Evolutionary conservation across 1,140 invertebrate species (phyloP), one percentile per base, ranked within the genome.

Genomic region (Drosophila nasuta): DNA sequence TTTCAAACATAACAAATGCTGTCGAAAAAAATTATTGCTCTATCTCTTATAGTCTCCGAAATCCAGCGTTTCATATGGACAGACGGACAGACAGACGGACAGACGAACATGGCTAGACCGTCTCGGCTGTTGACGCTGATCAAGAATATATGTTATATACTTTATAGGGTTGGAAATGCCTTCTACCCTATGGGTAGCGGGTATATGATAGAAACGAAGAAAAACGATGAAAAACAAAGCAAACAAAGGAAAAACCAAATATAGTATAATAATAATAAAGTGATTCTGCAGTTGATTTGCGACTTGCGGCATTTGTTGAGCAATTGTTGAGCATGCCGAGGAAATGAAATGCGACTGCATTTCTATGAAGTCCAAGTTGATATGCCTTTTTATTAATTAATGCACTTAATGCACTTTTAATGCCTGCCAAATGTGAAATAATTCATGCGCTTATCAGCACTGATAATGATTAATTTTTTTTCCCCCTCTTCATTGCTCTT

Each of bases 391-490:
- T 77, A 81, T 79, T 82, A 88, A 82, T 87, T 88, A 82, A 82
- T 80, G 83, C 77, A 66, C 64, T 82, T 82, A 87, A 87, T 87
- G 82, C 80, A 83, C 76, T 88, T 77, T 88, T 87, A 87, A 87
- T 87, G 73, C 81, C 51, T 62, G 65, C 63, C 76, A 86, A 86
- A 86, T 87, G 83, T 75, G 73, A 87, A 87, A 87, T 82, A 88
- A 88, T 87, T 87, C 82, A 82, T 73, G 57, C 62, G 83, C 79
- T 87, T 87, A 87, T 87, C 82, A 87, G 57, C 83, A 54, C 79
- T 75, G 82, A 87, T 87, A 87, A 88, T 88, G 82, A 87, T 87
- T 87, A 88, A 87, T 88, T 88, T 77, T 77, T 79, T 41, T 41
- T 64, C n/a, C n/a, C 49, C 41, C 69, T 68, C 51, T 74, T 74